Evolutionary conservation across 2,797 vertebrate species (phyloP), one percentile per base, ranked within the genome.

Genomic region (Hephaestus fuliginosus): DNA sequence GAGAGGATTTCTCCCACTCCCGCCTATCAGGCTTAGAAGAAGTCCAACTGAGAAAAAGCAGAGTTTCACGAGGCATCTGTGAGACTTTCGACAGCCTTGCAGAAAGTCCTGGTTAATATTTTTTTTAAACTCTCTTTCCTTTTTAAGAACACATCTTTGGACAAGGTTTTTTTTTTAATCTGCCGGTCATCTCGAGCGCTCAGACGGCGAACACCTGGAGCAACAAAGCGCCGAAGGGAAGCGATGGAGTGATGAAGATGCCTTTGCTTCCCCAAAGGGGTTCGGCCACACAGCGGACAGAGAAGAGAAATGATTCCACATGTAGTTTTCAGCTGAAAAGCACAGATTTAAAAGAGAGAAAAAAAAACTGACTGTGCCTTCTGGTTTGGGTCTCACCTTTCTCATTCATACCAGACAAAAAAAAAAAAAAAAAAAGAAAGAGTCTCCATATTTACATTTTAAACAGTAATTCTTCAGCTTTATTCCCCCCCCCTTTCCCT

Each of bases 121-220:
- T 64, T 48, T 57, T 62, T 30, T 6, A 17, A 0, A 41, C 76
- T 22, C 12, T 52, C 25, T 22, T 25, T 2, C 44, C 4, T 48
- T 56, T 80, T 39, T 0, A 41, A 72, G 61, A 72, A 64, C 8
- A 2, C 28, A 64, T 77, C 67, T 78, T 53, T 87, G 61, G 43
- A 81, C 62, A 28, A 9, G 14, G 28, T 49, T 81, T 82, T 73
- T 64, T 25, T 25, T 25, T 25, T 25, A 25, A 68, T 87, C 86
- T 77, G 74, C 57, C 68, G 53, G 81, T 79, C 78, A 80, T 90
- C 78, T 76, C 41, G 15, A 28, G 48, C 3, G 36, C 67, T 83
- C 63, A 43, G 66, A 78, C 73, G 30, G 64, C 5, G 20, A 78
- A 83, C 89, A 92, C 86, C 91, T 92, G 91, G 70, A 86, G 81